Base-by-base conservation (phyloP, 1,140 invertebrate species). In the Drosophila carrolli region DNA sequence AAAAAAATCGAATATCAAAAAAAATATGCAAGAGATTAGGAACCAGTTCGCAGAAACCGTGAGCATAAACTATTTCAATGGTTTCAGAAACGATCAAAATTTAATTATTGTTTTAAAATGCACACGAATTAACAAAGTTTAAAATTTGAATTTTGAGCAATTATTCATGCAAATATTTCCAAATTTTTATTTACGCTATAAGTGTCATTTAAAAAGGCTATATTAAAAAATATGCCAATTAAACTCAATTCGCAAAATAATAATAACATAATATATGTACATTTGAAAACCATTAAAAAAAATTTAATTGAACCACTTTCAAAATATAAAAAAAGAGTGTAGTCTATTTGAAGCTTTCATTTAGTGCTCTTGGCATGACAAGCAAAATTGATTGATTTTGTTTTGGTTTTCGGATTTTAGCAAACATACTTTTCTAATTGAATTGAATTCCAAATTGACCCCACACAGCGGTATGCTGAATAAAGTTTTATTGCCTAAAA, bases 401-500 rank as follows among this genome's bases (percentile, higher is more conserved):
- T 66, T 67, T 41, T 27, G 32, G 32, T 44, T 67, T 68, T 68
- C 16, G 44, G 35, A 48, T 67, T 50, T 54, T 29, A 38, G 38
- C 65, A 66, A 53, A 66, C 61, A 68, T 66, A 43, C 50, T 68
- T 27, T 44, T 67, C 65, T 68, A 68, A 68, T 68, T 68, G 65
- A 68, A 65, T 68, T 65, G 65, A 66, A 68, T 68, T 54, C 65
- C 60, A 38, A 46, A 54, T 68, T 70, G 65, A 57, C 71, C 59
- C 72, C 70, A 74, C 59, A 74, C 46, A 73, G 41, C 58, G 23
- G 35, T 32, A 51, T 43, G 51, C 14, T 11, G 19, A 40, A 29
- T 53, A 62, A 27, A 23, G 40, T 63, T 75, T 53, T 65, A 74
- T 59, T 58, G 54, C 54, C 59, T 53, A 5, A 9, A 56, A 73